These are phyloP conservation scores for Dromaius novaehollandiae DNA, from an alignment of 2,113 vertebrate species.

Conservation along the genomic window DNA sequence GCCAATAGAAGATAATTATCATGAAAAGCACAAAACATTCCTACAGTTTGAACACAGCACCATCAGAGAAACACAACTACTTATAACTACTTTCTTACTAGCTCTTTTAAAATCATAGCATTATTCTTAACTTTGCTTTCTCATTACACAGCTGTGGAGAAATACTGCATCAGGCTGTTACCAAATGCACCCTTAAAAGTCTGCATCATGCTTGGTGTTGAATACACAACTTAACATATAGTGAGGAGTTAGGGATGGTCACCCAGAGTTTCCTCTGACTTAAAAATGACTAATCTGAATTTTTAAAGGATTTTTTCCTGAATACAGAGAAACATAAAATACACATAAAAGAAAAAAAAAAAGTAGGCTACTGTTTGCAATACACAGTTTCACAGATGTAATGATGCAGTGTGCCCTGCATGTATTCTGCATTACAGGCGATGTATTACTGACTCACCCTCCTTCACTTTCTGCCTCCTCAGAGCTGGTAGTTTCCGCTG, in stretches of 20 bases:
- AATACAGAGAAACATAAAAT: not conserved
- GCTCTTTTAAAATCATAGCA: not conserved
- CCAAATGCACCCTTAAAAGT: not conserved
- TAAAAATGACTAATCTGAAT: not conserved
- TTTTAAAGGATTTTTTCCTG: not conserved
- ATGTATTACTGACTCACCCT: conserved; percentile 84
- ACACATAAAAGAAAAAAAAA: not conserved
- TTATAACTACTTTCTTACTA: not conserved
- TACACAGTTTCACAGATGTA: not conserved
- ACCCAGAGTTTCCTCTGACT: not conserved
- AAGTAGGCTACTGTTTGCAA: not conserved
- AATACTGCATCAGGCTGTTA: not conserved
- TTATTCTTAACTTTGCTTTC: conserved; percentile 21
- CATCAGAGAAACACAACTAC: not conserved
- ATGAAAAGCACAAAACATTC: not conserved
- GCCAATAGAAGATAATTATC: not conserved
- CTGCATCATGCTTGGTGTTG: not conserved
- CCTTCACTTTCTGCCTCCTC: conserved; percentile 96
- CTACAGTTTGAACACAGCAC: not conserved
- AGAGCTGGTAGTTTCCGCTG: conserved; percentile 83
- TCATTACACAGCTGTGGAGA: not conserved
- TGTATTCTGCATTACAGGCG: not conserved
- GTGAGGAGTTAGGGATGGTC: not conserved
- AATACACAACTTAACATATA: not conserved
- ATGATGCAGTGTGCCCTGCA: not conserved